Evolutionary conservation across 37 sponge, comb jelly and placozoan genomes (phyloP), one percentile per base, ranked within the genome.

Genomic region (Ianthella basta): DNA sequence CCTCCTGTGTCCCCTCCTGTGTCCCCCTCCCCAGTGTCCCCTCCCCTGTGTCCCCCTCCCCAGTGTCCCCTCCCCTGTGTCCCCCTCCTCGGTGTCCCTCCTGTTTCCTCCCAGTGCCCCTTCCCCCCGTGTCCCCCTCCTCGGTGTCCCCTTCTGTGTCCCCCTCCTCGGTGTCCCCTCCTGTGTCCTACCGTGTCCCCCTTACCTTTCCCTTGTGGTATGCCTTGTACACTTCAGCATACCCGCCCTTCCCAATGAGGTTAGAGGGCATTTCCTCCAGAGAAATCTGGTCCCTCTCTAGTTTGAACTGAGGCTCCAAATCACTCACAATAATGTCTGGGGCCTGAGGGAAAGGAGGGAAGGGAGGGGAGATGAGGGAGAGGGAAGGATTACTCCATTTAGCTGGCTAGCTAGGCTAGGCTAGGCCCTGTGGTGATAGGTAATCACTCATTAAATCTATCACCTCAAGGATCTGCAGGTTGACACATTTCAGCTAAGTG

Each of bases 221-320:
- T 21, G 86, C 90, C 72, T 90, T 89, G 86, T 87, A 90, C 44
- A 93, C 94, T 14, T 84, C 85, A 33, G 88, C 94, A 85, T 87
- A 93, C 6, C 94, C 91, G 53, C 94, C 94, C 56, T 82, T 87
- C 4, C 94, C 94, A 29, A 93, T 72, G n/a, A 84, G 27, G 41
- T 85, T 85, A 24, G 90, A 59, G 32, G 87, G 29, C 30, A 21
- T 25, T 53, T 88, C 89, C 35, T 83, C 79, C 27, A 92, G 50
- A 5, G 37, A 13, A 29, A 92, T 37, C 34, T 86, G 59, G 0
- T 67, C 86, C 15, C 80, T 63, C 15, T 56, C 1, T 0, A 92
- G 55, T 40, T 85, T 85, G 53, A 54, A 85, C 8, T 65, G 19
- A 12, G 85, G 80, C 63, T 82, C 80, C 38, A 92, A 77, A 27